A percentile compares a stretch with the other conserved stretches of the same genome.
Conservation (phyloP, 2,888 invertebrate species). For the Phorcus lineatus region DNA sequence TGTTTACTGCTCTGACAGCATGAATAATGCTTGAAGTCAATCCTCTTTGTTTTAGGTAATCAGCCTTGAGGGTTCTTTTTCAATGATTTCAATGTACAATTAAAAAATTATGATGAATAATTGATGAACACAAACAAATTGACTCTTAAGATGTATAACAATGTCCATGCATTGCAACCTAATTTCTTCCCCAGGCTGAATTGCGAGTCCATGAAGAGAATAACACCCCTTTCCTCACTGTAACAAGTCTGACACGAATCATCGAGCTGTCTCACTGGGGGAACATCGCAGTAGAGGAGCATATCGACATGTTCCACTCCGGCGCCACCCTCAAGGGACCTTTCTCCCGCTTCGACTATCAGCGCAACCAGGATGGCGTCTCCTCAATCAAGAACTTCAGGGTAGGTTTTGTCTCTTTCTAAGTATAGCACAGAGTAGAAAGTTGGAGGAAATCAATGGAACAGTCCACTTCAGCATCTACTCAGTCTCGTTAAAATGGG, state of each 20-base stretch:
- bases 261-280: slow-evolving; percentile 99
- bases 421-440: too few relatives aligned
- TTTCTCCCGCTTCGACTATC: slow-evolving; percentile 98
- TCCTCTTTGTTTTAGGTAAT: too few relatives aligned
- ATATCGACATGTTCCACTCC: slow-evolving; percentile 91
- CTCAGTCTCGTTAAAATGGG: too few relatives aligned
- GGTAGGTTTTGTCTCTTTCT: slow-evolving; percentile 76
- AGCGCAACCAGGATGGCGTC: slow-evolving; percentile 90
- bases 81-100: too few relatives aligned
- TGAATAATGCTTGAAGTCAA: too few relatives aligned
- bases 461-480: too few relatives aligned
- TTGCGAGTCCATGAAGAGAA: slow-evolving; percentile 94
- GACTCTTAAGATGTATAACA: too few relatives aligned
- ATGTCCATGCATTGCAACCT: too few relatives aligned
- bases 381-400: slow-evolving; percentile 94
- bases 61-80: too few relatives aligned
- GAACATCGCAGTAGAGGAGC: slow-evolving; percentile 97
- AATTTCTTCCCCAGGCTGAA: slow-evolving; percentile 73
- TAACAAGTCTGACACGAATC: slow-evolving; percentile 87
- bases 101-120: too few relatives aligned
- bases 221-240: slow-evolving; percentile 96
- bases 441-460: too few relatives aligned
- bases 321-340: slow-evolving; percentile 95
- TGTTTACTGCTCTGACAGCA: not conserved
- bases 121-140: too few relatives aligned